Base-by-base conservation (phyloP, 2,113 vertebrate genomes). In the Daubentonia madagascariensis region DNA sequence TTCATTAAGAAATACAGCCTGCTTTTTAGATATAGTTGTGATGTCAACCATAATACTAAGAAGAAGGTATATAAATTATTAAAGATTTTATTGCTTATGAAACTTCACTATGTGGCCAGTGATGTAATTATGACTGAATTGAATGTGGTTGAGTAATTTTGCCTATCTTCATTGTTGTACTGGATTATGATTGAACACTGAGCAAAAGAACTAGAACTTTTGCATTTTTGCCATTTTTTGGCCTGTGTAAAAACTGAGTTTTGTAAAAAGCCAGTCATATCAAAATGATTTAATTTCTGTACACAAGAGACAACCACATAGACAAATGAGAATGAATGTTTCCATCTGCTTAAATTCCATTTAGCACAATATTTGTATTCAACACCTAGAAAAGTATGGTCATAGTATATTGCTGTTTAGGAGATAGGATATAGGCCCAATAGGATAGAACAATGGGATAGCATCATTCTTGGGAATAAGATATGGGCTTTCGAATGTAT, bases 1-100 rank as follows among this genome's bases (percentile, higher is more conserved):
- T 94, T 97, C 96, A 97, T 97, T 97, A 70, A 85, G 89, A 92
- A 70, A 0, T 8, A 13, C 48, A 85, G 12, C 95, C 57, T 97
- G 76, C 70, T 94, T 76, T 48, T 91, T 52, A 97, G 75, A 79
- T 32, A 63, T 18, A 45, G 3, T 20, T 70, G 22, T 85, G 63
- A 54, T 72, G 14, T 85, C 28, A 94, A 91, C 40, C 35, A 57
- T 40, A 80, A 63, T 85, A 61, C 16, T 61, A 84, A 89, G 61
- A 90, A 73, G 32, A 79, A 91, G 45, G 80, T 37, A 65, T 65
- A 10, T 86, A 72, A 57, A 40, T 54, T 57, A 5, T 90, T 72
- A 48, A 65, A 91, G 12, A 80, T 65, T 80, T 52, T 45, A 48
- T 54, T 37, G 65, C 6, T 23, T 65, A 79, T 73, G 37, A 85